These are phyloP conservation scores for Hoplostethus mediterraneus DNA, from an alignment of 2,797 vertebrate genomes.

Conservation along the genomic window DNA sequence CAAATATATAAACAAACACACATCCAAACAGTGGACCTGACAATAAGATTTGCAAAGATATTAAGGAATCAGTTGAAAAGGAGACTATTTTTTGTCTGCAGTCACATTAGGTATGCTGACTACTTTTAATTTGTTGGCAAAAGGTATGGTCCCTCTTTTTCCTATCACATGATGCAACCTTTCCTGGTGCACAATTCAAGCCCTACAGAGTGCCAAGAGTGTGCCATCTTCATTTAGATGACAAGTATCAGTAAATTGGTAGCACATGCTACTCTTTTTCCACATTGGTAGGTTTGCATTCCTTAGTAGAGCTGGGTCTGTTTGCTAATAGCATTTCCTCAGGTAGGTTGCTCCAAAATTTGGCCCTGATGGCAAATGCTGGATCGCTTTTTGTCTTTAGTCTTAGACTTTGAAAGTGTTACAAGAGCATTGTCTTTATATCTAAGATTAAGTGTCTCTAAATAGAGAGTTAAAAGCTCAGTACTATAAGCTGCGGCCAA, in stretches of 20 bases:
- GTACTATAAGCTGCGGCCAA: conserved; percentile 5
- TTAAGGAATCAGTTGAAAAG: neutral
- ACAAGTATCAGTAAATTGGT: neutral
- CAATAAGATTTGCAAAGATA: neutral
- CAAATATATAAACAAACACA: too few relatives aligned
- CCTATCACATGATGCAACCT: neutral
- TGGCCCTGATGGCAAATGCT: neutral
- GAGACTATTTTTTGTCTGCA: neutral
- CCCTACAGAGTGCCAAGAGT: neutral
- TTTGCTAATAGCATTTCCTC: neutral
- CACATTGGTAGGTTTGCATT: too few relatives aligned
- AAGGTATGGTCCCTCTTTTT: neutral
- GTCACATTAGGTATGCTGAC: too few relatives aligned
- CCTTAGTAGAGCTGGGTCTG: too few relatives aligned
- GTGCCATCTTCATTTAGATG: neutral
- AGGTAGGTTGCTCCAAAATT: too few relatives aligned
- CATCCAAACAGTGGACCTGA: too few relatives aligned
- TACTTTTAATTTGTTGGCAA: too few relatives aligned
- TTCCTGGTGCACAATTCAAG: neutral
- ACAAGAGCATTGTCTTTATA: conserved; percentile 8
- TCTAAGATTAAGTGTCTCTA: neutral
- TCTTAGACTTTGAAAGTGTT: neutral
- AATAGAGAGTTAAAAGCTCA: too few relatives aligned
- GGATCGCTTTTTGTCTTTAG: neutral
- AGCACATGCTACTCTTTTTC: neutral